phyloP scores from a whole-genome alignment of 2,797 vertebrate genomes.

The Protosalanx chinensis region DNA sequence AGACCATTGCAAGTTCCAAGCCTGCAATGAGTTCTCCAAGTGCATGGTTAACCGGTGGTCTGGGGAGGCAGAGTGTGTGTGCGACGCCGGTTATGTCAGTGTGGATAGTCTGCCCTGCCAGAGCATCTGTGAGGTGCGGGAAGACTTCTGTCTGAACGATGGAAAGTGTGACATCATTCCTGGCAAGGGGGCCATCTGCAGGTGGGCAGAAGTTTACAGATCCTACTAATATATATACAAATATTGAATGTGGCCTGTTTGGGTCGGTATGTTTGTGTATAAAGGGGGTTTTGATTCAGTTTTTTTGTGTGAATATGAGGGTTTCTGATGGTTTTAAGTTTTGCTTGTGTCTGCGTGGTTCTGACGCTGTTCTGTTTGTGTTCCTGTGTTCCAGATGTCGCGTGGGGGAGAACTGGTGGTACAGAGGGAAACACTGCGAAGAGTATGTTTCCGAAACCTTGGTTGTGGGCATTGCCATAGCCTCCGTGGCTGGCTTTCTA shows the following conservation, averaged over 20 bases:
- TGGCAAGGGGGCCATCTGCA: slow-evolving; percentile 92
- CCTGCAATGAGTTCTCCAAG: slow-evolving; percentile 88
- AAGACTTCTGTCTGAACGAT: slow-evolving; percentile 90
- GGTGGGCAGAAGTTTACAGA: slow-evolving; percentile 65
- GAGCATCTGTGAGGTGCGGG: slow-evolving; percentile 85
- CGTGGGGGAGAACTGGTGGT: slow-evolving; percentile 96
- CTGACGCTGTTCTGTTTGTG: background rate
- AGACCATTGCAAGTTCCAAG: slow-evolving; percentile 95
- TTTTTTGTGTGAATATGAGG: slow-evolving; percentile 11
- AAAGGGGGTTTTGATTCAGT: background rate
- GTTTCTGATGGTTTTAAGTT: background rate
- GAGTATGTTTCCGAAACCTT: slow-evolving; percentile 90
- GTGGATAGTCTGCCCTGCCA: slow-evolving; percentile 87
- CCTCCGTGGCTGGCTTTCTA: slow-evolving; percentile 83
- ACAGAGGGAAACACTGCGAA: slow-evolving; percentile 90
- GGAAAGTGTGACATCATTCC: slow-evolving; percentile 92
- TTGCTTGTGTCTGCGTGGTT: background rate
- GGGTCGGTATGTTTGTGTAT: background rate
- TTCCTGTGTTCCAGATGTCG: slow-evolving; percentile 74
- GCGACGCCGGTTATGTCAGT: slow-evolving; percentile 85
- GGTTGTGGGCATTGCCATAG: slow-evolving; percentile 86
- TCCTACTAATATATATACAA: background rate
- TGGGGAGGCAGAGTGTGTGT: slow-evolving; percentile 90
- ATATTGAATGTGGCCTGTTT: background rate
- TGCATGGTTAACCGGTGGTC: slow-evolving; percentile 88